These are phyloP conservation scores for Limnephilus marmoratus DNA, from an alignment of 2,888 invertebrate genomes.

Conservation along the genomic window DNA sequence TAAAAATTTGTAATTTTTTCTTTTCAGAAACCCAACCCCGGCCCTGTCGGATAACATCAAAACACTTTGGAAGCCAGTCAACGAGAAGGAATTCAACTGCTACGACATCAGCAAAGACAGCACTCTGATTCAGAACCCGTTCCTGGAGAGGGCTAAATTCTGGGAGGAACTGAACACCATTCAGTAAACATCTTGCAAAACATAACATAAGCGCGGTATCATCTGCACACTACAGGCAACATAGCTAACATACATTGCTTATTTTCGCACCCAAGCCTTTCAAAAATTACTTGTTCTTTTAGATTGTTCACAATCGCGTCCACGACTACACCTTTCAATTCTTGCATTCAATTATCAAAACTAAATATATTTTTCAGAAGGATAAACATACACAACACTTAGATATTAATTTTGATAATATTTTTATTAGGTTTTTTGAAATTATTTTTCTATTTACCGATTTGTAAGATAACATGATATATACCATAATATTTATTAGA, in stretches of 20 bases:
- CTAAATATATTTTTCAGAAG: neutral
- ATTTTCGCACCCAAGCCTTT: too few relatives aligned
- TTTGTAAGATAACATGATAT: too few relatives aligned
- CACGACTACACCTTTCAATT: neutral
- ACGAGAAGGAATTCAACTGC: neutral
- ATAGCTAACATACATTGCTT: too few relatives aligned
- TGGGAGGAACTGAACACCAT: slow-evolving; percentile 23
- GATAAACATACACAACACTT: too few relatives aligned
- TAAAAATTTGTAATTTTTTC: neutral
- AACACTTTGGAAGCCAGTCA: slow-evolving; percentile 45
- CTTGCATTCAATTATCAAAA: neutral
- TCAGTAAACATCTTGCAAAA: neutral
- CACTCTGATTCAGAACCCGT: slow-evolving; percentile 15
- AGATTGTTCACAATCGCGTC: too few relatives aligned
- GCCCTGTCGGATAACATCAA: neutral
- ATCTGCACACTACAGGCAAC: too few relatives aligned
- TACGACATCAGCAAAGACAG: slow-evolving; percentile 41
- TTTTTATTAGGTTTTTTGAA: too few relatives aligned
- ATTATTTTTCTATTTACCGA: too few relatives aligned
- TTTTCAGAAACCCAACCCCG: slow-evolving; percentile 57
- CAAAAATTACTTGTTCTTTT: too few relatives aligned
- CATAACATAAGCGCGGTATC: too few relatives aligned
- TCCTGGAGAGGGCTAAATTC: slow-evolving; percentile 16
- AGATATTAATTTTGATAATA: too few relatives aligned
- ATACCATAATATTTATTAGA: too few relatives aligned